These are phyloP conservation scores for Hirtodrosophila trivittata DNA, from an alignment of 2,888 invertebrate genomes.

Conservation along the genomic window DNA sequence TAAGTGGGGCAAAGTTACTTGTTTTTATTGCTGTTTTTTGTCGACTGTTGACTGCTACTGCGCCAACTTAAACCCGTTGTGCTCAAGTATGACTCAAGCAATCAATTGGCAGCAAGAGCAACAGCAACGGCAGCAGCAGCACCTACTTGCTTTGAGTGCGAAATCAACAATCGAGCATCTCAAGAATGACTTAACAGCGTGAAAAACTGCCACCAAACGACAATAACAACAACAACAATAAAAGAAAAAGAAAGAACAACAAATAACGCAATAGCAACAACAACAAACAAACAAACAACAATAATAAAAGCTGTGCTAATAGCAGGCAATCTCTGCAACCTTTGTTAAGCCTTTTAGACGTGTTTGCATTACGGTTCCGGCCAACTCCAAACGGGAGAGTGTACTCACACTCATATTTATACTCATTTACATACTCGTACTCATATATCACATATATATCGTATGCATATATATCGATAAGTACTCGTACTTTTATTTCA, in stretches of 20 bases:
- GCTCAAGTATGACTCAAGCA: conserved; percentile 73
- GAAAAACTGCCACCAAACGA: conserved; percentile 41
- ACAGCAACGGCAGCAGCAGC: conserved; percentile 33
- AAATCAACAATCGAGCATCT: conserved; percentile 74
- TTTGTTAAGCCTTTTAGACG: conserved; percentile 48
- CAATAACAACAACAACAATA: conserved; percentile 8
- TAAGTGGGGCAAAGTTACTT: conserved; percentile 12
- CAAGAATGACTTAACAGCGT: conserved; percentile 74
- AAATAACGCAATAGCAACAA: conserved; percentile 6
- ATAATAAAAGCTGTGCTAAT: conserved; percentile 61
- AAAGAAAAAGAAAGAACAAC: conserved; percentile 19
- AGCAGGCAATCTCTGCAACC: conserved; percentile 39
- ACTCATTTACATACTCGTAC: background rate
- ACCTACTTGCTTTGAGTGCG: conserved; percentile 52
- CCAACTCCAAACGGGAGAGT: conserved; percentile 2
- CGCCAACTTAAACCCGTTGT: conserved; percentile 62
- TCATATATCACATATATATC: background rate
- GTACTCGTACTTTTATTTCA: conserved; percentile 10
- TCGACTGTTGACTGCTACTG: conserved; percentile 2
- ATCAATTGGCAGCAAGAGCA: conserved; percentile 67
- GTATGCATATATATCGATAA: background rate
- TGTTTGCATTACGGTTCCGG: conserved; percentile 44
- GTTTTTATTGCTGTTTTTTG: background rate
- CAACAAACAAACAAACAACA: conserved; percentile 14
- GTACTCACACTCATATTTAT: background rate